Evolutionary conservation across 2,888 invertebrate species (phyloP).

Genomic region (Drosophila trichaetosa): DNA sequence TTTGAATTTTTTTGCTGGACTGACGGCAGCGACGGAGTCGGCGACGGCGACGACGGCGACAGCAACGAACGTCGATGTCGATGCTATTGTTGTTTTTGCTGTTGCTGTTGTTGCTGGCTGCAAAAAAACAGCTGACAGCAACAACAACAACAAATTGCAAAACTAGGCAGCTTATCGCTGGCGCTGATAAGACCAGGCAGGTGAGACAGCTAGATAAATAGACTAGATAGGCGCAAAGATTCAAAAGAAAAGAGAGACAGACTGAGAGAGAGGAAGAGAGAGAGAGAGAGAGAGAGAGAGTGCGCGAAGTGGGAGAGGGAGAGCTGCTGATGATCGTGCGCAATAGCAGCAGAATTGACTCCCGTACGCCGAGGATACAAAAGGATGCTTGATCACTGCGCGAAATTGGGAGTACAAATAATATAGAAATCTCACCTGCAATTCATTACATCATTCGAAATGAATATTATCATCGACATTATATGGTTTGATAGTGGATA

Average conservation of each 20-base stretch:
- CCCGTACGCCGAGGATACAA: neutral
- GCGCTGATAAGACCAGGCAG: constrained; percentile 48
- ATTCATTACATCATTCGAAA: neutral
- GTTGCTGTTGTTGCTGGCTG: constrained; percentile 26
- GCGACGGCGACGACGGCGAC: constrained; percentile 6
- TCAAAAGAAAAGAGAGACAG: neutral
- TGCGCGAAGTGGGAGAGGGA: neutral
- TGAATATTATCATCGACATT: neutral
- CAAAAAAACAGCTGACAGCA: constrained; percentile 51
- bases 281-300: neutral
- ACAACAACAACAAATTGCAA: constrained; percentile 28
- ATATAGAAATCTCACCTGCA: neutral
- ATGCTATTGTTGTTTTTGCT: constrained; percentile 19
- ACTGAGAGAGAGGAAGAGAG: neutral
- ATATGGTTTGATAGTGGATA: neutral
- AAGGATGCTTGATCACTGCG: neutral
- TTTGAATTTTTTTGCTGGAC: constrained; percentile 59
- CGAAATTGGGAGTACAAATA: neutral
- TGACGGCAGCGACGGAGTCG: constrained; percentile 29
- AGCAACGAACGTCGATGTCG: constrained; percentile 28
- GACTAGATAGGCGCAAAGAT: constrained; percentile 40
- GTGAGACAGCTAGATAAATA: constrained; percentile 53
- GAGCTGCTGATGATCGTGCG: neutral
- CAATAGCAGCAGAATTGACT: constrained; percentile 11
- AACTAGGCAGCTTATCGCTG: constrained; percentile 52